Base-by-base conservation (phyloP, 2,888 invertebrate genomes). In the Oeneis ivallda region DNA sequence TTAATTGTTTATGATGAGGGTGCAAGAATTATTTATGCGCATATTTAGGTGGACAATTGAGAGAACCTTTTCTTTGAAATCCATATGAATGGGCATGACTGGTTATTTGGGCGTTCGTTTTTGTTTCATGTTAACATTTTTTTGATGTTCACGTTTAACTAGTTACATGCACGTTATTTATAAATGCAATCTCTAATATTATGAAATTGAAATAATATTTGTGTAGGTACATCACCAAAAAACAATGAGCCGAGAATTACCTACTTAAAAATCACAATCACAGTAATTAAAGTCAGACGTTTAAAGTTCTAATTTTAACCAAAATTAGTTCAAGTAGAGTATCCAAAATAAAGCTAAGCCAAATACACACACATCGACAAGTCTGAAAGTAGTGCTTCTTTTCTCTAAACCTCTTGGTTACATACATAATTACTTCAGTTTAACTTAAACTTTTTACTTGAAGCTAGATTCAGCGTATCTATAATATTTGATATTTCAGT, bases 1-100 rank as follows among this genome's bases (percentile, higher is more conserved):
- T 26, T 89, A 88, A 89, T 89, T 88, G 86, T 87, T 81, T 67
- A 70, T 76, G 78, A 85, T 89, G 89, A 89, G 75, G 74, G 65
- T 71, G 84, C 87, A 76, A 73, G 75, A 82, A 61, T 80, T 76
- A 67, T 71, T 82, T 80, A 87, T 88, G 87, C 83, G 83, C 86
- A 87, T 87, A 74, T 73, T 71, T 60, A 54, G 34, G 49, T 3
- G 52, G 47, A 41, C 41, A 47, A 64, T 67, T 62, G 45, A 41
- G 69, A 66, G 32, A 58, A 15, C 45, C 47, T 62, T 58, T 52
- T 47, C 60, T 54, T 66, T 61, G 56, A 50, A 43, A 62, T 50
- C 59, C 53, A 39, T 43, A 43, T 53, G 60, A 62, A 61, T 49
- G 26, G 34, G 19, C 41, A 39, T 59, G 65, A 58, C 62, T 60